Base-by-base conservation (phyloP, 2,113 vertebrate species). In the Aphelocoma coerulescens region DNA sequence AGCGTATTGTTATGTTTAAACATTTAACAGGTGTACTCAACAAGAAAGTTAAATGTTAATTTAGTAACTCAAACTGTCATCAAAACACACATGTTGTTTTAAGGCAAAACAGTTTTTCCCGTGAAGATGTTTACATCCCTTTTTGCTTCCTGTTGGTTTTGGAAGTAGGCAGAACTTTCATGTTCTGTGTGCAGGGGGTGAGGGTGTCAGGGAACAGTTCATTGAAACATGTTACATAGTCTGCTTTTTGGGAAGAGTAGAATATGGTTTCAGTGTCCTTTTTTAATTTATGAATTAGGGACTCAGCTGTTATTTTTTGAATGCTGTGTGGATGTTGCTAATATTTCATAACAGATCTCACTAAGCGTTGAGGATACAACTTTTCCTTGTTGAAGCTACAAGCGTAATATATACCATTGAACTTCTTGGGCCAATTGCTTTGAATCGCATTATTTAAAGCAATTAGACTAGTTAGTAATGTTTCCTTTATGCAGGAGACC, bases 21-120 rank as follows among this genome's bases (percentile, higher is more conserved):
- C 73, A 78, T 96, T 94, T 69, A 91, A 65, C 76, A 74, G 79
- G 44, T 88, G 8, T 78, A 44, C 43, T 55, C 48, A 65, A 57
- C 17, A 44, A 59, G 61, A 85, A 91, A 91, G 92, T 91, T 94
- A 91, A 88, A 87, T 72, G 77, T 78, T 90, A n/a, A 77, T 91
- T 74, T 91, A 93, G 49, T 92, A 95, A 81, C 83, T 84, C 35
- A 49, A 24, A 28, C 65, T 72, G 85, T 67, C 27, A 26, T 61
- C 58, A 72, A 46, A 78, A 63, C 32, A 30, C 39, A 66, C 21
- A 24, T 1, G 17, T 39, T 85, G 54, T 85, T 89, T 82, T 49
- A 59, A 91, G 30, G 23, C 26, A 32, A 46, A 93, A 48, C 81
- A 66, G 3, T 23, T 74, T 85, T 88, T 48, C 10, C 17, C 1